These are phyloP conservation scores for Larimichthys polyactis DNA, from an alignment of 2,113 vertebrate genomes.

Conservation along the genomic window DNA sequence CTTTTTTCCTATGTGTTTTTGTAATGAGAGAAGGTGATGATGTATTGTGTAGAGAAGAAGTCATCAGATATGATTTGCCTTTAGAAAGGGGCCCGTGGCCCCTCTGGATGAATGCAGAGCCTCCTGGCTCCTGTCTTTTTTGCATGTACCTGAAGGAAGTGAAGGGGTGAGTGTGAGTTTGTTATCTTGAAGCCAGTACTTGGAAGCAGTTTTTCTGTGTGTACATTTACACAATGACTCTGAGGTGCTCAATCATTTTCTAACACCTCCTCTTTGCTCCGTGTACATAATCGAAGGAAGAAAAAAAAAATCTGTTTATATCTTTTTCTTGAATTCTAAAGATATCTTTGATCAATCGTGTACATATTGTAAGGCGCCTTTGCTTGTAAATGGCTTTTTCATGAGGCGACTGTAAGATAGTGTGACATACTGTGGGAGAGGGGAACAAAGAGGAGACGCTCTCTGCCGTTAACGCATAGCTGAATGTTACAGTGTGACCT, in stretches of 20 bases:
- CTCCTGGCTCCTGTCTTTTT: conserved; percentile 36
- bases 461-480: conserved; percentile 58
- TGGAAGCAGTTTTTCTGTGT: conserved; percentile 55
- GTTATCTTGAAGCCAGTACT: conserved; percentile 55
- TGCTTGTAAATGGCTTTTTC: conserved; percentile 76
- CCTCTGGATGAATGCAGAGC: conserved; percentile 56
- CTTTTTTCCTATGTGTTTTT: conserved; percentile 51
- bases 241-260: conserved; percentile 66
- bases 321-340: conserved; percentile 44
- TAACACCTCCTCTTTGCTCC: conserved; percentile 54
- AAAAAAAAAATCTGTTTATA: conserved; percentile 55
- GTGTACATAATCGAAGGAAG: conserved; percentile 67
- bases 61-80: conserved; percentile 68
- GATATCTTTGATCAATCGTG: conserved; percentile 53
- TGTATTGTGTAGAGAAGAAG: conserved; percentile 40
- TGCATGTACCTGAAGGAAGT: conserved; percentile 64
- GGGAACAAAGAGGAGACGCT: conserved; percentile 22
- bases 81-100: conserved; percentile 40
- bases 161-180: conserved; percentile 51
- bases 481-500: conserved; percentile 74
- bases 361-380: conserved; percentile 66
- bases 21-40: conserved; percentile 23
- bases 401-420: conserved; percentile 58
- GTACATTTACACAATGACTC: conserved; percentile 53
- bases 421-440: conserved; percentile 63